A percentile compares a stretch with the other conserved stretches of the same genome.
phyloP scores from a whole-genome alignment of 2,113 vertebrate species.

The Acrocephalus kingi region DNA sequence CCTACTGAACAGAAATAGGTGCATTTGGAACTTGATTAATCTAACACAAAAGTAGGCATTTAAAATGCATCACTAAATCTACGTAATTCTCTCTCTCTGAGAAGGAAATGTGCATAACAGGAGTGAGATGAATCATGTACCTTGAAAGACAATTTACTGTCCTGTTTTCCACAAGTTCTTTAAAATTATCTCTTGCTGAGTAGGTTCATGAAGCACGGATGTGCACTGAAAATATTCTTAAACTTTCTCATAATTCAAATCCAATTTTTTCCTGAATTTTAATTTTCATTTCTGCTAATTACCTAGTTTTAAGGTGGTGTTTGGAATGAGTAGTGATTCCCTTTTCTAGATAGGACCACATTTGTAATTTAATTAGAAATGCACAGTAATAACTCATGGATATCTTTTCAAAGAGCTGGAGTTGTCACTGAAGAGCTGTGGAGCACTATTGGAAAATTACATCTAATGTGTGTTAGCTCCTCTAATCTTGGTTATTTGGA shows the following conservation, averaged over 20 bases:
- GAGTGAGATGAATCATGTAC: not conserved
- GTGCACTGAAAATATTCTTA: not conserved
- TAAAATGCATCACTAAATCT: not conserved
- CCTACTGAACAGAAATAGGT: not conserved
- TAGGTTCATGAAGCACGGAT: rapidly evolving
- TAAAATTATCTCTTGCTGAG: not conserved
- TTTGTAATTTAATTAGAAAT: not conserved
- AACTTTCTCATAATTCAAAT: not conserved
- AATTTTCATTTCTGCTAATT: not conserved
- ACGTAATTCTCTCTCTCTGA: not conserved
- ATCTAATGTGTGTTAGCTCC: not conserved
- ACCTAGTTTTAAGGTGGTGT: not conserved
- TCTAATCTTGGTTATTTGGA: not conserved
- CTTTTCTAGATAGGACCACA: not conserved
- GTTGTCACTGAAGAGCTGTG: not conserved
- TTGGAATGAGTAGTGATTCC: not conserved
- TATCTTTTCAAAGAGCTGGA: not conserved
- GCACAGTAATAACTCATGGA: not conserved
- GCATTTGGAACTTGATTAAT: not conserved
- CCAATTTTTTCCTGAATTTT: not conserved
- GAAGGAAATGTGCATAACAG: not conserved
- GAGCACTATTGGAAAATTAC: not conserved
- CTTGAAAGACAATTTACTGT: not conserved
- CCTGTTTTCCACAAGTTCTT: not conserved
- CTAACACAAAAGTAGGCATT: not conserved